Percentiles rank a stretch among this genome's conserved stretches.
These are phyloP conservation scores for Sorex maritimensis DNA, from an alignment of 2,797 vertebrate genomes.

Conservation along the genomic window DNA sequence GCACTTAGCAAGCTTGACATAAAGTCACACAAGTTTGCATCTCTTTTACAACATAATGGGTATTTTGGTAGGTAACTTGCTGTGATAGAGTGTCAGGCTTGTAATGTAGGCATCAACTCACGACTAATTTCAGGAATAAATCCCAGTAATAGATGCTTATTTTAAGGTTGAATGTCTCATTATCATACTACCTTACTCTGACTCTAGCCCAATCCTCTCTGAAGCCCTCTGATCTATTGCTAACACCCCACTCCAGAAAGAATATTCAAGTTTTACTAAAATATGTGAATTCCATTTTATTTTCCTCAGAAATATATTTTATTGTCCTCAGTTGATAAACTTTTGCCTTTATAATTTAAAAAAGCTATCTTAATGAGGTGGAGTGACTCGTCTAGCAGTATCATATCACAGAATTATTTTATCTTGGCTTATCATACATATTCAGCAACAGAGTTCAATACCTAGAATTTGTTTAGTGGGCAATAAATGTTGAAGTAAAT, in stretches of 20 bases:
- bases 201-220: conserved; percentile 63
- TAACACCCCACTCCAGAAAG: conserved; percentile 69
- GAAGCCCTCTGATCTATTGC: conserved; percentile 55
- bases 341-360: conserved; percentile 63
- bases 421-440: conserved; percentile 53
- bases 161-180: conserved; percentile 54
- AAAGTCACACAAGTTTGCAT: conserved; percentile 71
- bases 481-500: conserved; percentile 56
- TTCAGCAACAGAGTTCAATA: conserved; percentile 24
- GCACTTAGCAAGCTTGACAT: conserved; percentile 77
- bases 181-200: conserved; percentile 66
- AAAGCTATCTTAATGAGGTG: background rate
- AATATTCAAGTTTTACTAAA: conserved; percentile 47
- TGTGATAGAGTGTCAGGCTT: conserved; percentile 74
- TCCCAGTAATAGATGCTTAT: conserved; percentile 73
- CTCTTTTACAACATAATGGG: conserved; percentile 78
- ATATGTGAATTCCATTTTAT: conserved; percentile 57
- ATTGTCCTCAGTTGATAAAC: conserved; percentile 53
- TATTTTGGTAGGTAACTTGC: conserved; percentile 66
- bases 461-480: conserved; percentile 65
- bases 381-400: conserved; percentile 11
- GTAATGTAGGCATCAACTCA: conserved; percentile 62
- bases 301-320: conserved; percentile 59
- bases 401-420: conserved; percentile 47
- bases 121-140: conserved; percentile 72